phyloP scores from a whole-genome alignment of 2,113 vertebrate species.

The Corynorhinus townsendii region DNA sequence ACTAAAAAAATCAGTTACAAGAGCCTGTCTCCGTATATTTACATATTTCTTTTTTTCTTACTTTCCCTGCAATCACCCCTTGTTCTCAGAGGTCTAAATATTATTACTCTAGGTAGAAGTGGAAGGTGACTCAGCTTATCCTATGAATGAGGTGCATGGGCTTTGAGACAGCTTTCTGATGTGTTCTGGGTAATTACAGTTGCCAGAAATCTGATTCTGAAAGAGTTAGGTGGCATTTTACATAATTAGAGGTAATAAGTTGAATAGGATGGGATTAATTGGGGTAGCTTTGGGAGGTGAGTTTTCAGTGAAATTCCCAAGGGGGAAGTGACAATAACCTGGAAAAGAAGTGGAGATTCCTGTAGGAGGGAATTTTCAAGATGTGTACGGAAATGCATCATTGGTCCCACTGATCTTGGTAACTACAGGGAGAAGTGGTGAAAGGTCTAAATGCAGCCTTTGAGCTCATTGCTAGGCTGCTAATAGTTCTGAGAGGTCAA shows the following conservation, averaged over 20 bases:
- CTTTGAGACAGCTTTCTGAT: not conserved
- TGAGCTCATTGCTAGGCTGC: not conserved
- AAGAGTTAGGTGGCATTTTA: not conserved
- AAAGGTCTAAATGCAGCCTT: not conserved
- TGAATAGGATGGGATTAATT: not conserved
- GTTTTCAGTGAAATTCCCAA: not conserved
- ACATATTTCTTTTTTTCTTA: not conserved
- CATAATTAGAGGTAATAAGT: not conserved
- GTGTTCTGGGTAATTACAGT: not conserved
- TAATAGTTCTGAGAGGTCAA: not conserved
- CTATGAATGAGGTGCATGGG: not conserved
- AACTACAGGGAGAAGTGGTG: too few relatives aligned
- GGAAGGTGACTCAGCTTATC: not conserved
- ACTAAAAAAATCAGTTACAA: not conserved
- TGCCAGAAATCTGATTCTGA: not conserved
- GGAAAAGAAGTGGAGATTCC: not conserved
- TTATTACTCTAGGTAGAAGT: not conserved
- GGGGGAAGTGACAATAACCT: not conserved
- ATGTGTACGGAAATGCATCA: not conserved
- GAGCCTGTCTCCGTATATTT: not conserved
- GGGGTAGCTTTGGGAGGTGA: not conserved
- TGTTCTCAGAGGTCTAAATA: not conserved
- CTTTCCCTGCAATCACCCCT: not conserved
- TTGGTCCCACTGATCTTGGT: not conserved
- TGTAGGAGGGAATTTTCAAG: not conserved